Percentiles rank a stretch among this genome's conserved stretches.
These are phyloP conservation scores for Lerema accius DNA, from an alignment of 1,140 invertebrate species.

Conservation along the genomic window DNA sequence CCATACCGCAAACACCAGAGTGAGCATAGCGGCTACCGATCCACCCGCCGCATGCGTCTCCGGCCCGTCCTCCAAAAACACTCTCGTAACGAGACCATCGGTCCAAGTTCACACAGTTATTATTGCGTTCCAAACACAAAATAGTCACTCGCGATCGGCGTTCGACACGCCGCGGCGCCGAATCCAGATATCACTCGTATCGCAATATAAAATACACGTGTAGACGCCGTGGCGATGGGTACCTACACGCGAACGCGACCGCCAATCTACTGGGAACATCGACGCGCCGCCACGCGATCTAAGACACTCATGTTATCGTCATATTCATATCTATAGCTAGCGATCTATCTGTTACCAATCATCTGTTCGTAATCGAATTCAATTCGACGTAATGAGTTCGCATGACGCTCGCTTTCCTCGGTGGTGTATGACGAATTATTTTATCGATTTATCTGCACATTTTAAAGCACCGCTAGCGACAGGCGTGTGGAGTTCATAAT, in stretches of 20 bases:
- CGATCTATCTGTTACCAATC: conserved; percentile 29
- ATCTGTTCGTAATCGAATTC: conserved; percentile 30
- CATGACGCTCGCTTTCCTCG: conserved; percentile 21
- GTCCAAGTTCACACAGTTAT: conserved; percentile 45
- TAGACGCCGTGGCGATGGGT: conserved; percentile 46
- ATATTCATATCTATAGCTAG: conserved; percentile 43
- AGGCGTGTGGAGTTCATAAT: conserved; percentile 56
- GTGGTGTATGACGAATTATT: conserved; percentile 11
- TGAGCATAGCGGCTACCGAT: conserved; percentile 69
- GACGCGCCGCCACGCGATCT: conserved; percentile 39
- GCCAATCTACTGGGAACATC: conserved; percentile 57
- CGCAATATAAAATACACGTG: conserved; percentile 53
- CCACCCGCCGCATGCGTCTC: conserved; percentile 59
- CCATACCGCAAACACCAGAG: conserved; percentile 73
- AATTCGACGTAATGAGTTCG: conserved; percentile 24
- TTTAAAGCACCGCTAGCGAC: conserved; percentile 8
- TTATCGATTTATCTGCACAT: conserved; percentile 23
- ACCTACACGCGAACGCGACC: conserved; percentile 60
- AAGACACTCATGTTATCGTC: conserved; percentile 44
- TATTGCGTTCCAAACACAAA: conserved; percentile 5
- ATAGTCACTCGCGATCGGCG: conserved; percentile 32
- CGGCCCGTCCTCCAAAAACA: conserved; percentile 56
- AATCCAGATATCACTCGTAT: neutral
- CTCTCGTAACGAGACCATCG: conserved; percentile 53
- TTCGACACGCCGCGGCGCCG: conserved; percentile 24